Evolutionary conservation across 23 tunicate genomes (phyloP).

Genomic region (Ciona savignyi): DNA sequence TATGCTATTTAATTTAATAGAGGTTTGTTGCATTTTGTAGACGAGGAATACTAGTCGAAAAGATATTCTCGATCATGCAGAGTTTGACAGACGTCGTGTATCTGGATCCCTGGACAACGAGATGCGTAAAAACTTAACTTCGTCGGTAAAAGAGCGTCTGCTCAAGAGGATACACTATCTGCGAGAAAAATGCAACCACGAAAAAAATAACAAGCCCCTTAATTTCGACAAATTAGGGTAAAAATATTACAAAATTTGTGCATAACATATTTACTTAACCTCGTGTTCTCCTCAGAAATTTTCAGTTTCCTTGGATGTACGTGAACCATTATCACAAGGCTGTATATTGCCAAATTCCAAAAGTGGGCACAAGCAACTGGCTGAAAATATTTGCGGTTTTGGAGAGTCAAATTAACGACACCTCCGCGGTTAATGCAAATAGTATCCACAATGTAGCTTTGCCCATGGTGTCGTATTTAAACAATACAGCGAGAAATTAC

Average conservation of each 20-base stretch:
- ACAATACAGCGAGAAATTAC: background rate
- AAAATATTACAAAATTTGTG: background rate
- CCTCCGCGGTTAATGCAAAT: background rate
- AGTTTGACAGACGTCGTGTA: too few relatives aligned
- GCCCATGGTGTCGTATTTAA: conserved; percentile 13
- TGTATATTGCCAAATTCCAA: conserved; percentile 34
- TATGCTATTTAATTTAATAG: too few relatives aligned
- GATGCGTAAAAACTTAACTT: too few relatives aligned
- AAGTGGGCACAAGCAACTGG: conserved; percentile 34
- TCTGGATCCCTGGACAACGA: too few relatives aligned
- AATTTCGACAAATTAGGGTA: background rate
- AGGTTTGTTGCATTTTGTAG: too few relatives aligned
- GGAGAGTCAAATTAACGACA: background rate
- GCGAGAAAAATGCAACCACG: background rate
- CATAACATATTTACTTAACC: background rate
- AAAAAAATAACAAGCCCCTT: background rate
- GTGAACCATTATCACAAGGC: conserved; percentile 12
- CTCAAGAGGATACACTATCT: background rate
- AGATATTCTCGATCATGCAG: too few relatives aligned
- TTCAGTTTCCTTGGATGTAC: conserved; percentile 24
- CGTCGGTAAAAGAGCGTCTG: background rate
- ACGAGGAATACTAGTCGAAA: too few relatives aligned
- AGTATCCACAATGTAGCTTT: conserved; percentile 7
- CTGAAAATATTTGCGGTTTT: conserved; percentile 16
- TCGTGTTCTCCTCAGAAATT: background rate